Evolutionary conservation across 2,113 vertebrate genomes (phyloP).

Genomic region (Oncorhynchus mykiss): DNA sequence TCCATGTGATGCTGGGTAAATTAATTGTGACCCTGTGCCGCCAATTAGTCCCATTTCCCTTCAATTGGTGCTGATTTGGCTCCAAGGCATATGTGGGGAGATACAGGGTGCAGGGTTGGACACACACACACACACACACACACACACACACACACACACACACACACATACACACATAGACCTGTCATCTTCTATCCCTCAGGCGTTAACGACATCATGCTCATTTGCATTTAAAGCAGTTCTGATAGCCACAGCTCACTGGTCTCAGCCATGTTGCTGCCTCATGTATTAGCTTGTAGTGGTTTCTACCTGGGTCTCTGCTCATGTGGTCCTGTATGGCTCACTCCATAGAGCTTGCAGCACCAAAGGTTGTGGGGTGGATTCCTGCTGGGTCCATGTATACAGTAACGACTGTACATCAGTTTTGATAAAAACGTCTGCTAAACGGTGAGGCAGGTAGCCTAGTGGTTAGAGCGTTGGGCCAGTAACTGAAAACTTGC

Average conservation of each 20-base stretch:
- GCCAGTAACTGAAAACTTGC: no score
- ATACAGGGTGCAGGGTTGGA: constrained; percentile 31
- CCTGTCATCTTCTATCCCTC: constrained; percentile 44
- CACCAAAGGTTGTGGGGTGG: no score
- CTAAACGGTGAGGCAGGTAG: no score
- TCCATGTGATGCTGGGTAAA: constrained; percentile 65
- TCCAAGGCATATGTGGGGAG: constrained; percentile 61
- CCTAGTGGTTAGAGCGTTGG: no score
- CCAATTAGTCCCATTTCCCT: constrained; percentile 72
- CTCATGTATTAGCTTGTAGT: background rate
- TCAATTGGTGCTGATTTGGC: constrained; percentile 74
- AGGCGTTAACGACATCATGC: constrained; percentile 65
- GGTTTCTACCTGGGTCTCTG: no score
- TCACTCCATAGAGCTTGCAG: no score
- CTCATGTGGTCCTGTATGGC: no score
- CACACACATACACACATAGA: constrained; percentile 16
- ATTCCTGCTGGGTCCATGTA: no score
- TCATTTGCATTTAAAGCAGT: constrained; percentile 74
- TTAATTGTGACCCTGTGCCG: constrained; percentile 69
- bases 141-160: constrained; percentile 33
- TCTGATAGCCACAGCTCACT: constrained; percentile 66
- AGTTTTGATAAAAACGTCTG: no score
- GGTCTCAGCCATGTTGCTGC: constrained; percentile 39
- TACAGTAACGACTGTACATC: no score
- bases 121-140: constrained; percentile 19